These are phyloP conservation scores for Diaperis boleti DNA, from an alignment of 2,888 invertebrate genomes.

Conservation along the genomic window DNA sequence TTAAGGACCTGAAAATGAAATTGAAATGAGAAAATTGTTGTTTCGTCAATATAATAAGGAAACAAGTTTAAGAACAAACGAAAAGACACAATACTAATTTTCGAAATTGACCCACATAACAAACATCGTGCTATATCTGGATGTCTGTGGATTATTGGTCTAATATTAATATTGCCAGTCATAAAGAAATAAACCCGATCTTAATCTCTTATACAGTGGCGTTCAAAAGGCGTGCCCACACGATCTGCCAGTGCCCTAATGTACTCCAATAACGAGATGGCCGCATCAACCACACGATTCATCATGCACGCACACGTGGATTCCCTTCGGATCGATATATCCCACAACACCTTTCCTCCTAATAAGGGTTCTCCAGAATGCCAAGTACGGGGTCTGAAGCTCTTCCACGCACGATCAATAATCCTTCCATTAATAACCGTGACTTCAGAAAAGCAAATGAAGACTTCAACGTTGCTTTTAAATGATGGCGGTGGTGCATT, in stretches of 20 bases:
- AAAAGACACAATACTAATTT: too few relatives aligned
- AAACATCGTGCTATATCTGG: too few relatives aligned
- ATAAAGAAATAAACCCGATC: too few relatives aligned
- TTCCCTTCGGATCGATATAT: conserved; percentile 20
- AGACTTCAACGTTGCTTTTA: too few relatives aligned
- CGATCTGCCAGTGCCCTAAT: conserved; percentile 16
- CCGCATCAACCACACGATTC: conserved; percentile 31
- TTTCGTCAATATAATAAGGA: too few relatives aligned
- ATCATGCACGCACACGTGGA: conserved; percentile 29
- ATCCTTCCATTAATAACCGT: background rate
- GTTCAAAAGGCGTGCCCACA: background rate
- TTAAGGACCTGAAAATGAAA: too few relatives aligned
- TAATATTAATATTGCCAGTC: too few relatives aligned
- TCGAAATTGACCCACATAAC: too few relatives aligned
- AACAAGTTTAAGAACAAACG: too few relatives aligned
- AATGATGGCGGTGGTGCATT: too few relatives aligned
- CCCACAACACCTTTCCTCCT: conserved; percentile 17
- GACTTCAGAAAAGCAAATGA: background rate
- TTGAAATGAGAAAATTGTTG: too few relatives aligned
- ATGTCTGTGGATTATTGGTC: too few relatives aligned
- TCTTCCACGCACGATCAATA: background rate
- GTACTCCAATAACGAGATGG: conserved; percentile 27
- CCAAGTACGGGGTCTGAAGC: background rate
- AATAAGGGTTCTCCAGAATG: conserved; percentile 1
- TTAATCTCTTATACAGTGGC: background rate